Evolutionary conservation across 2,888 invertebrate species (phyloP).

Genomic region (Cremastobaeus sp.): DNA sequence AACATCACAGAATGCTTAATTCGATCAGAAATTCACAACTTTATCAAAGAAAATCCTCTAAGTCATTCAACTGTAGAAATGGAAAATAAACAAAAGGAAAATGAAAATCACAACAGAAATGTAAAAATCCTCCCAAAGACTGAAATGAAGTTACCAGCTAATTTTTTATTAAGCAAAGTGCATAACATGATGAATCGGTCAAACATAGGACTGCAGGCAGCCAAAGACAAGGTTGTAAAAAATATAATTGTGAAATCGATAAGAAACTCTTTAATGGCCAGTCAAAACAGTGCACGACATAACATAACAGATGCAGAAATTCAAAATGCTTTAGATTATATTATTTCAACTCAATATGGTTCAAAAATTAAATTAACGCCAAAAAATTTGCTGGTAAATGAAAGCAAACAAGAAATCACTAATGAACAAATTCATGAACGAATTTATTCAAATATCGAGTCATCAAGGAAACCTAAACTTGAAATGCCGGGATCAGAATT

Average conservation of each 20-base stretch:
- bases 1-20: slow-evolving; percentile 39
- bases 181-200: slow-evolving; percentile 58
- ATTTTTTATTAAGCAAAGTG: slow-evolving; percentile 47
- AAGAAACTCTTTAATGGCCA: slow-evolving; percentile 58
- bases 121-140: background rate
- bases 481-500: background rate
- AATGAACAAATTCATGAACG: slow-evolving; percentile 9
- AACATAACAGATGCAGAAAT: slow-evolving; percentile 58
- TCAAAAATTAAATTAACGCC: background rate
- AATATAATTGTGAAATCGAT: slow-evolving; percentile 69
- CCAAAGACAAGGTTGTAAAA: slow-evolving; percentile 57
- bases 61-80: slow-evolving; percentile 38
- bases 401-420: background rate
- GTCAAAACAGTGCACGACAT: slow-evolving; percentile 10
- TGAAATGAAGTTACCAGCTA: slow-evolving; percentile 35
- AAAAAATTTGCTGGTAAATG: background rate
- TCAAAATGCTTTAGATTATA: slow-evolving; percentile 53
- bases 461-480: background rate
- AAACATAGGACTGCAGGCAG: slow-evolving; percentile 57
- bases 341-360: slow-evolving; percentile 27
- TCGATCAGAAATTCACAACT: slow-evolving; percentile 41
- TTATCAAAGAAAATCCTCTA: slow-evolving; percentile 40
- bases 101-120: background rate
- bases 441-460: slow-evolving; percentile 9
- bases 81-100: slow-evolving; percentile 10